Base-by-base conservation (phyloP, 2,888 invertebrate species). In the Campoplex nolae region DNA sequence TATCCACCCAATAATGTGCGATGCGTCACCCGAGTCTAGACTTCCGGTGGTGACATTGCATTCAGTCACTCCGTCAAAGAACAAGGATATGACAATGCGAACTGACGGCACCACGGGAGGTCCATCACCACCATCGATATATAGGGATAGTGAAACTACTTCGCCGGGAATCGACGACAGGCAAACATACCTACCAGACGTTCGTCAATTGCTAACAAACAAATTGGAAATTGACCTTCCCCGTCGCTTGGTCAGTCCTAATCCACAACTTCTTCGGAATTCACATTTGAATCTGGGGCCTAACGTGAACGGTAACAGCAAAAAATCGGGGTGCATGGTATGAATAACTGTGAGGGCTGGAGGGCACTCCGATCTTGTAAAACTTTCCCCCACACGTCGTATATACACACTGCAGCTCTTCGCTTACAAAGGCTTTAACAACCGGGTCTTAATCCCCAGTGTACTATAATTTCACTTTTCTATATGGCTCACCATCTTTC, bases 321-420 rank as follows among this genome's bases (percentile, higher is more conserved):
- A 56, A 62, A 75, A 75, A 67, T 51, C 51, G 54, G 54, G 38
- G 48, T 58, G 38, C n/a, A 56, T 62, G 45, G 42, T 42, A 83
- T 58, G 80, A 85, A 85, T 85, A 74, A 88, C 92, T 88, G 91
- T 9, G 54, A 78, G 58, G 68, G 56, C 45, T 58, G 56, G 32
- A 38, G 1, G 56, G 32, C 70, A 58, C 48, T 35, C 68, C 38
- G 45, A 58, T 70, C 32, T 84, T 70, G 28, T 51, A 42, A 67
- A 28, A 56, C 56, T 56, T 62, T 56, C 54, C 75, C 35, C 68
- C 23, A 54, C 65, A 45, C 45, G 32, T 58, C 38, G 56, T 71
- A 58, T 71, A 70, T 32, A 45, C 18, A 45, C 23, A 48, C 7
- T 23, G 56, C 7, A 56, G 42, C 48, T 79, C 48, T 80, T 35